phyloP scores from a whole-genome alignment of 2,113 vertebrate genomes.

The Genyomyrus donnyi region DNA sequence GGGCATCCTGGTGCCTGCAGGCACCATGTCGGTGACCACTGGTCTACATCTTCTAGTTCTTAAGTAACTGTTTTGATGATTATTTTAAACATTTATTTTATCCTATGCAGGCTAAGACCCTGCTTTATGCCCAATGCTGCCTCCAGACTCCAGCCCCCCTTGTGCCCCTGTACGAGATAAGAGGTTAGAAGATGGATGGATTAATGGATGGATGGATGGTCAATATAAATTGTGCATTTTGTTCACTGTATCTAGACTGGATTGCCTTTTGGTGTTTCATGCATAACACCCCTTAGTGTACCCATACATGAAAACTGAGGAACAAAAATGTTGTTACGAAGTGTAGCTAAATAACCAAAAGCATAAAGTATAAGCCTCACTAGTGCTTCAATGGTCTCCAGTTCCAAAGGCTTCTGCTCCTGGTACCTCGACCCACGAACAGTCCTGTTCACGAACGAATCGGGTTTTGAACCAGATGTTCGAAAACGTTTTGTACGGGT shows the following conservation, averaged over 20 bases:
- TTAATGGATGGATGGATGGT: not conserved
- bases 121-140: not conserved
- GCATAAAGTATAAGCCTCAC: not conserved
- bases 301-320: not conserved
- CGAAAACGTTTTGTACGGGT: no score
- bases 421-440: no score
- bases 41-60: not conserved
- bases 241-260: not conserved
- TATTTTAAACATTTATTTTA: not conserved
- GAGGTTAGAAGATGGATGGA: not conserved
- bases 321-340: not conserved
- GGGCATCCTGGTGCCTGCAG: no score
- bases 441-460: no score
- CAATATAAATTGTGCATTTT: not conserved
- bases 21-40: no score
- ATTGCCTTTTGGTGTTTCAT: not conserved
- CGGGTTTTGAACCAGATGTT: no score
- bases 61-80: not conserved
- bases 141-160: not conserved
- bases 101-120: not conserved
- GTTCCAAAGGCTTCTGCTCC: not conserved
- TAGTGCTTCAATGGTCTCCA: not conserved
- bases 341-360: not conserved
- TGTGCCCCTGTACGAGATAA: not conserved
- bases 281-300: not conserved